Percentiles rank a stretch among this genome's conserved stretches.
Conservation (phyloP, 2,113 vertebrate species). For the Sigmodon hispidus region DNA sequence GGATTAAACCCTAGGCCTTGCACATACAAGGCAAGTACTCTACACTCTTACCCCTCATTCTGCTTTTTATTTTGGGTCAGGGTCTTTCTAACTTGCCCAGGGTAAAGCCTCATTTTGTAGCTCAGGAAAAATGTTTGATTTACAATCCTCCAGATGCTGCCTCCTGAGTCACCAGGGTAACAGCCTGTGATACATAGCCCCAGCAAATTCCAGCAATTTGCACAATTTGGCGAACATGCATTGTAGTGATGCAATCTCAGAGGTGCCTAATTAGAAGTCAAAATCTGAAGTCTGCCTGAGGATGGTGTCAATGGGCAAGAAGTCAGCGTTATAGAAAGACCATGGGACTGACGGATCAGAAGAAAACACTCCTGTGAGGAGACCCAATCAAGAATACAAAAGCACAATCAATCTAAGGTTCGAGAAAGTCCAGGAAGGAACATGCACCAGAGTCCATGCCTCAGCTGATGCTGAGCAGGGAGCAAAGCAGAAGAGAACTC, state of each 20-base stretch:
- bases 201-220: background rate
- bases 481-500: background rate
- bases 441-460: background rate
- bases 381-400: background rate
- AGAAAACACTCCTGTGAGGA: background rate
- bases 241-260: background rate
- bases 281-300: background rate
- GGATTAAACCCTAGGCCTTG: background rate
- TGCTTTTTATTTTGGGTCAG: background rate
- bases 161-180: background rate
- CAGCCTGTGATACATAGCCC: background rate
- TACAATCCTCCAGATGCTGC: background rate
- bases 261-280: background rate
- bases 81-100: background rate
- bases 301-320: background rate
- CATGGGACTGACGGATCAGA: background rate
- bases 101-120: background rate
- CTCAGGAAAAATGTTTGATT: background rate
- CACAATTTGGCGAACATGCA: conserved; percentile 3
- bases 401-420: background rate
- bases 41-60: no score
- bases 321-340: background rate
- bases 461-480: background rate
- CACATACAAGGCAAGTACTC: background rate
- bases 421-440: background rate